A percentile compares a stretch with the other conserved stretches of the same genome.
These are phyloP conservation scores for Pogonocherus hispidulus DNA, from an alignment of 2,888 invertebrate genomes.

Conservation along the genomic window DNA sequence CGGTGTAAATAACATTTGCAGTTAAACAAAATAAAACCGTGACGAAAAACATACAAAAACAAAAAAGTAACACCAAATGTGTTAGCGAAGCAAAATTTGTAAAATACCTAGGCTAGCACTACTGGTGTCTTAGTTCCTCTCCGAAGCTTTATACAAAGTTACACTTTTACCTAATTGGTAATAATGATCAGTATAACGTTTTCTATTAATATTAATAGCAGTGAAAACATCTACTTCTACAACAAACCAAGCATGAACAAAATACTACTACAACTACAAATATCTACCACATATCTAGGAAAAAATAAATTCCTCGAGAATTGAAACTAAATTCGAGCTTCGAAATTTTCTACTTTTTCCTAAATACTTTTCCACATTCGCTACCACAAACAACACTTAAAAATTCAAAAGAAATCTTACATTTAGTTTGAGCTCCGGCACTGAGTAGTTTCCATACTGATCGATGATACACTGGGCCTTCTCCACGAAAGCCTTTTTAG, in stretches of 20 bases:
- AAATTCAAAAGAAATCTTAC: slow-evolving; percentile 70
- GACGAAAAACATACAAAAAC: too few relatives aligned
- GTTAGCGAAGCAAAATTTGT: too few relatives aligned
- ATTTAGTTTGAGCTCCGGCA: slow-evolving; percentile 80
- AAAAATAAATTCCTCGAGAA: background rate
- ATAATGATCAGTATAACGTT: slow-evolving; percentile 32
- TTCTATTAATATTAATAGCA: slow-evolving; percentile 19
- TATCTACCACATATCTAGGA: slow-evolving; percentile 2
- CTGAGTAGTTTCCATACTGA: slow-evolving; percentile 93
- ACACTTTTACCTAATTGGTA: background rate
- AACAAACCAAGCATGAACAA: slow-evolving; percentile 17
- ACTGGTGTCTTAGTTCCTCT: background rate
- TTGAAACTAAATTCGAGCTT: background rate
- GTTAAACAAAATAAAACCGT: too few relatives aligned
- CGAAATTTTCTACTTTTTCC: background rate
- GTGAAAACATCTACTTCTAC: slow-evolving; percentile 4
- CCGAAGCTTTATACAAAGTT: background rate
- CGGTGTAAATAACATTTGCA: too few relatives aligned
- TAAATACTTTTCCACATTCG: background rate
- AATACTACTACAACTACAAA: slow-evolving; percentile 1
- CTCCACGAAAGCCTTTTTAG: slow-evolving; percentile 85
- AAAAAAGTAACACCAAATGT: too few relatives aligned
- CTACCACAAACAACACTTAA: background rate
- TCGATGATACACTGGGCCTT: slow-evolving; percentile 92
- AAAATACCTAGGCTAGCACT: background rate